A percentile compares a stretch with the other conserved stretches of the same genome.
Evolutionary conservation across 2,888 invertebrate genomes (phyloP).

Genomic region (Dinocampus coccinellae): DNA sequence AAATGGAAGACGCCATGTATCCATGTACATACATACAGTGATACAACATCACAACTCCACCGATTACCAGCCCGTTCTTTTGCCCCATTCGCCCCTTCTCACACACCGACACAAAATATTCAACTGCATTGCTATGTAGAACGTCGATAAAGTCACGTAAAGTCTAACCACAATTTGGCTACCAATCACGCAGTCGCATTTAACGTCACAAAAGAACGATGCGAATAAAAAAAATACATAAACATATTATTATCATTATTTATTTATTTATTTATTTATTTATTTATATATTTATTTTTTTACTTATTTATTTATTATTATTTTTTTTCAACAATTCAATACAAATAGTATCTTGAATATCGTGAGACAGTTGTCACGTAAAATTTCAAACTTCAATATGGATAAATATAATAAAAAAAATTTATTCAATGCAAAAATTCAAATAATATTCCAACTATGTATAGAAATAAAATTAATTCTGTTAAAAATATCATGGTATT

Average conservation of each 20-base stretch:
- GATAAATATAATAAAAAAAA: background rate
- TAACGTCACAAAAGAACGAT: slow-evolving; percentile 11
- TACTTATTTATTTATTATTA: too few relatives aligned
- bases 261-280: too few relatives aligned
- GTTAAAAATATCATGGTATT: background rate
- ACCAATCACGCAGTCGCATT: slow-evolving; percentile 5
- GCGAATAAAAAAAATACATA: slow-evolving; percentile 27
- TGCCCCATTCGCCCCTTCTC: too few relatives aligned
- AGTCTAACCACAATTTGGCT: slow-evolving; percentile 38
- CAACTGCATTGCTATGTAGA: slow-evolving; percentile 33
- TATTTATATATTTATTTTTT: too few relatives aligned
- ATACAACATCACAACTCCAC: too few relatives aligned
- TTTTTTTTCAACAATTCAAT: slow-evolving; percentile 33
- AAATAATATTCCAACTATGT: too few relatives aligned
- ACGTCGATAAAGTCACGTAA: slow-evolving; percentile 45
- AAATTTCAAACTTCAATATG: background rate
- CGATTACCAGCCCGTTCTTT: too few relatives aligned
- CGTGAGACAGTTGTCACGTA: slow-evolving; percentile 6
- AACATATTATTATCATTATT: too few relatives aligned
- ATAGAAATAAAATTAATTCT: too few relatives aligned
- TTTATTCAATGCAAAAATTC: too few relatives aligned
- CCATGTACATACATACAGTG: slow-evolving; percentile 25
- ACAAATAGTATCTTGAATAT: slow-evolving; percentile 8
- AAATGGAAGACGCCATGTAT: slow-evolving; percentile 34
- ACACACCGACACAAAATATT: too few relatives aligned